Conservation (phyloP, 1,140 invertebrate genomes). For the Orchestia grillus region DNA sequence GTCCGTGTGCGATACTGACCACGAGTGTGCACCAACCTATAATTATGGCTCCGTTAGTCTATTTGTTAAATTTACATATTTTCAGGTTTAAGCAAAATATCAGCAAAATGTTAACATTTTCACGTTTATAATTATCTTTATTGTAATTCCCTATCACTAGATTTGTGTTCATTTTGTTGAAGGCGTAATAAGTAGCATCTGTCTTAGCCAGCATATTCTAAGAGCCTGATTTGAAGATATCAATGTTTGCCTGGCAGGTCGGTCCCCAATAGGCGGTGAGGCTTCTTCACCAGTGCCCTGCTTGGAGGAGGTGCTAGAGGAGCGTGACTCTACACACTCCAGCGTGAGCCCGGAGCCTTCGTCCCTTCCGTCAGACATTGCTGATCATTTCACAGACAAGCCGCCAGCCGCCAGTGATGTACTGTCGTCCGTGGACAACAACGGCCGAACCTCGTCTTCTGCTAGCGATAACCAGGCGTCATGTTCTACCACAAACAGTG, state of each 20-base stretch:
- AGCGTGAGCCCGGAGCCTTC: conserved; percentile 36
- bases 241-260: not conserved
- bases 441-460: not conserved
- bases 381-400: not conserved
- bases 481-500: too few relatives aligned
- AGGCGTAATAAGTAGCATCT: not conserved
- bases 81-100: too few relatives aligned
- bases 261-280: not conserved
- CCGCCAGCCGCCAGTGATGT: not conserved
- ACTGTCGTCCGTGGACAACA: not conserved
- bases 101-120: not conserved
- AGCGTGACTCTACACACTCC: conserved; percentile 23
- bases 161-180: not conserved
- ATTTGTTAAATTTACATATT: not conserved
- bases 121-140: not conserved
- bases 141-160: not conserved
- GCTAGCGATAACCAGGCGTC: not conserved
- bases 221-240: not conserved
- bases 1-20: too few relatives aligned
- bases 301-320: conserved; percentile 27
- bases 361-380: not conserved
- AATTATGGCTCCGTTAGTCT: not conserved
- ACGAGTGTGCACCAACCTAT: not conserved
- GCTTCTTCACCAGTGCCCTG: not conserved
- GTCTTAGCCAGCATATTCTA: not conserved